Conservation (phyloP, 2,888 invertebrate species). For the Hydroisotoma schaefferi region DNA sequence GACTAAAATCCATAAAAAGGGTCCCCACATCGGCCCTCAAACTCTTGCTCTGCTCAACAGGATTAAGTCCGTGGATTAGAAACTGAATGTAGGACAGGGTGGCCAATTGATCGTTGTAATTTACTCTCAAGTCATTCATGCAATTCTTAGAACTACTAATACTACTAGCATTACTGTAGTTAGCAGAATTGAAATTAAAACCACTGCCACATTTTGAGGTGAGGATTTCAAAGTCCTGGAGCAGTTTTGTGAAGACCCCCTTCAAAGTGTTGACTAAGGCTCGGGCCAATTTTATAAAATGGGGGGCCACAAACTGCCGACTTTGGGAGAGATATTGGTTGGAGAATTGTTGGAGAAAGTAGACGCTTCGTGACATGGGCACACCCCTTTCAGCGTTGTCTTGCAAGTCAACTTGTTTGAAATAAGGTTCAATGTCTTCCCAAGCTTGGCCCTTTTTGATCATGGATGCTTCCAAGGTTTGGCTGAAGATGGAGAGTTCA, state of each 20-base stretch:
- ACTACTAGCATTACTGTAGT: neutral
- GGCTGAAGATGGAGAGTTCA: conserved; percentile 9
- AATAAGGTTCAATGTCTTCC: too few species aligned
- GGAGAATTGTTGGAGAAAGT: neutral
- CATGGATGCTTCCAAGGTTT: neutral
- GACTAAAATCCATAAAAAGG: neutral
- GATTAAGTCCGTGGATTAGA: conserved; percentile 1
- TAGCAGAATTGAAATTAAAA: neutral
- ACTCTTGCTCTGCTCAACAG: conserved; percentile 4
- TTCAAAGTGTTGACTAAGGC: conserved; percentile 11
- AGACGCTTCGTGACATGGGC: neutral
- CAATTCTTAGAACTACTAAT: neutral
- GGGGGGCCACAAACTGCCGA: neutral
- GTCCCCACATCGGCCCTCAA: neutral
- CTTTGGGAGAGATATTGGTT: neutral
- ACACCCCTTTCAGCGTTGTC: neutral
- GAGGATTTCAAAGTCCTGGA: conserved; percentile 15
- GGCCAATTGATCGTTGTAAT: conserved; percentile 8
- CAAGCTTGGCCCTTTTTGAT: too few species aligned
- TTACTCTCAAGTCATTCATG: neutral
- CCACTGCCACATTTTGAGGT: neutral
- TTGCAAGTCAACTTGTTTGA: neutral
- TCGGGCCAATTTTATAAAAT: conserved; percentile 12
- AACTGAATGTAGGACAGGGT: conserved; percentile 3
- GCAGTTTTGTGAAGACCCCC: conserved; percentile 8